phyloP scores from a whole-genome alignment of 2,797 vertebrate species.

The Myotis pilosus region DNA sequence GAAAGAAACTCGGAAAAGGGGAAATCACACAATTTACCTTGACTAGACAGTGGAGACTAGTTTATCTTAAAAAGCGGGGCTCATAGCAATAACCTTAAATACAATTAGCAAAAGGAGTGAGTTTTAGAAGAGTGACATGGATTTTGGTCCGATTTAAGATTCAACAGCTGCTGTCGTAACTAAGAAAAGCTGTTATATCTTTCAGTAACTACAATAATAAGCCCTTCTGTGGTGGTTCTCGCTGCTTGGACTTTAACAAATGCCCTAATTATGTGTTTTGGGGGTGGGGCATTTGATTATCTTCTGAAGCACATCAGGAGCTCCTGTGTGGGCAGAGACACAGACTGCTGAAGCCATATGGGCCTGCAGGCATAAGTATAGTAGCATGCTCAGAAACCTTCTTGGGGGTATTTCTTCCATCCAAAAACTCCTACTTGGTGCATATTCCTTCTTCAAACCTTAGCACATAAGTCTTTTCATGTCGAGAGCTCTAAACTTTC shows the following conservation, averaged over 20 bases:
- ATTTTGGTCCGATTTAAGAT: background rate
- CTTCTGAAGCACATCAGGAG: slow-evolving; percentile 61
- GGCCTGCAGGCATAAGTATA: slow-evolving; percentile 55
- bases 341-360: slow-evolving; percentile 68
- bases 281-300: slow-evolving; percentile 52
- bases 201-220: slow-evolving; percentile 11
- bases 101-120: background rate
- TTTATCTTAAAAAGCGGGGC: background rate
- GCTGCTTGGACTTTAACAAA: slow-evolving; percentile 45
- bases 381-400: slow-evolving; percentile 45
- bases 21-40: background rate
- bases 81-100: background rate
- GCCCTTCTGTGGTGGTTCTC: slow-evolving; percentile 21
- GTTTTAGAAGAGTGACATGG: background rate
- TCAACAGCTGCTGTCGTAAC: background rate
- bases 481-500: slow-evolving; percentile 35
- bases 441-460: slow-evolving; percentile 24
- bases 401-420: slow-evolving; percentile 45
- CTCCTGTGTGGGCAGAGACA: slow-evolving; percentile 63
- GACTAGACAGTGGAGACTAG: background rate
- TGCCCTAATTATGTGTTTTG: slow-evolving; percentile 47
- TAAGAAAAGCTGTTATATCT: background rate
- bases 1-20: background rate
- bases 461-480: slow-evolving; percentile 9
- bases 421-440: slow-evolving; percentile 66